Evolutionary conservation across 2,113 vertebrate species (phyloP).

Genomic region (Heterotis niloticus): DNA sequence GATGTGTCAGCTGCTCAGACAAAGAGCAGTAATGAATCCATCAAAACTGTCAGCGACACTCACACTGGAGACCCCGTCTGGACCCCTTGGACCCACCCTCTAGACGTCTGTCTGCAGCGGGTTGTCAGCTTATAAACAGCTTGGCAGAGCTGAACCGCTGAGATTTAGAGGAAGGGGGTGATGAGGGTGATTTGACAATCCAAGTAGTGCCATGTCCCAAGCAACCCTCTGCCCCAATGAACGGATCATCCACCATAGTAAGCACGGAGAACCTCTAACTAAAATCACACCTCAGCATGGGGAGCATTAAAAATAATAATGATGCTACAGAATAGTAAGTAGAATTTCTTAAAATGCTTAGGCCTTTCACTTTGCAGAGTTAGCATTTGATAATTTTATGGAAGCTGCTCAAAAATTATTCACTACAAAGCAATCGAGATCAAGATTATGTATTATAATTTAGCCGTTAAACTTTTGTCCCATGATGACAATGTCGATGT

Average conservation of each 20-base stretch:
- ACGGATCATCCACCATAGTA: conserved; percentile 8
- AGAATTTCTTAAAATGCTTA: neutral
- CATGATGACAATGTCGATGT: neutral
- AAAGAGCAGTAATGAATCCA: neutral
- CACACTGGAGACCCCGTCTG: neutral
- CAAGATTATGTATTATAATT: neutral
- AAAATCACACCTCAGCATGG: neutral
- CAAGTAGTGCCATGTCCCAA: neutral
- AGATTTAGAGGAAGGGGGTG: too few species aligned
- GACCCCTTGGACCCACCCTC: neutral
- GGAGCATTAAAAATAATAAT: conserved; percentile 13
- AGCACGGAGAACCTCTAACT: neutral
- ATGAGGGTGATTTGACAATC: neutral
- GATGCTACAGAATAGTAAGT: conserved; percentile 10
- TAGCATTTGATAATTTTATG: neutral
- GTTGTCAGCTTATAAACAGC: neutral
- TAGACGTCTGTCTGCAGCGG: too few species aligned
- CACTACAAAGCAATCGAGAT: neutral
- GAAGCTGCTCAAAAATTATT: neutral
- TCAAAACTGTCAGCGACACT: neutral
- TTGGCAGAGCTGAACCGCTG: neutral
- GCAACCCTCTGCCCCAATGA: neutral
- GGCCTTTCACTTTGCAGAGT: neutral
- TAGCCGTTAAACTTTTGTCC: neutral
- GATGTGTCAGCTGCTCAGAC: neutral